Conservation (phyloP, 2,888 invertebrate genomes). For the Drosophila suboccidentalis region DNA sequence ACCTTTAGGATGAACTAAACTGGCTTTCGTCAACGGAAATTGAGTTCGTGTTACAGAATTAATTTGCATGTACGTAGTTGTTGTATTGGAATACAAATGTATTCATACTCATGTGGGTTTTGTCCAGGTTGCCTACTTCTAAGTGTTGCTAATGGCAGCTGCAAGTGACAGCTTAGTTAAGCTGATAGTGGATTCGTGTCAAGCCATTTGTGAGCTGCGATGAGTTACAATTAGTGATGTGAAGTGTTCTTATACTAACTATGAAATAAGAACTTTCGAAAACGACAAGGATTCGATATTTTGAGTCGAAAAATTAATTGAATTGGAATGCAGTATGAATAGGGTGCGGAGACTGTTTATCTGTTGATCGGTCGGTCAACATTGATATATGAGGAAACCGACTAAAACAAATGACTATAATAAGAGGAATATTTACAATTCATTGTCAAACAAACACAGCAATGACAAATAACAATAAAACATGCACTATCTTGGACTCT, state of each 20-base stretch:
- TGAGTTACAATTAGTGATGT: not conserved
- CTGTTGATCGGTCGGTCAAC: not conserved
- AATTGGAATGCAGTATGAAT: too few species aligned
- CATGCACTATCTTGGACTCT: slow-evolving; percentile 16
- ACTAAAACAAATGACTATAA: not conserved
- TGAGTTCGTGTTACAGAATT: slow-evolving; percentile 15
- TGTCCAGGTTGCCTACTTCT: not conserved
- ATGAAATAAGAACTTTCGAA: too few species aligned
- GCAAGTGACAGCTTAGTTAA: slow-evolving; percentile 1
- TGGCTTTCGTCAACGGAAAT: slow-evolving; percentile 7
- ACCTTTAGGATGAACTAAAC: slow-evolving; percentile 22
- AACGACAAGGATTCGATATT: too few species aligned
- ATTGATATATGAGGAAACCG: not conserved
- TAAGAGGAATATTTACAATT: not conserved
- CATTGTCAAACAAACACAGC: not conserved
- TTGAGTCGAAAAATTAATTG: too few species aligned
- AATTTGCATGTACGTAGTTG: not conserved
- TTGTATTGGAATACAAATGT: not conserved
- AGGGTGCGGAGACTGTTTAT: not conserved
- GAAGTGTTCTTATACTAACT: too few species aligned
- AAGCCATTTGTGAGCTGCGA: not conserved
- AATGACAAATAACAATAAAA: not conserved
- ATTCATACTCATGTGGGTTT: not conserved
- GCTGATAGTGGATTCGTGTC: slow-evolving; percentile 6
- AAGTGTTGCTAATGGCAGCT: not conserved